Percentiles rank a stretch among this genome's conserved stretches.
These are phyloP conservation scores for Drosophila macrothrix DNA, from an alignment of 2,888 invertebrate genomes.

Conservation along the genomic window DNA sequence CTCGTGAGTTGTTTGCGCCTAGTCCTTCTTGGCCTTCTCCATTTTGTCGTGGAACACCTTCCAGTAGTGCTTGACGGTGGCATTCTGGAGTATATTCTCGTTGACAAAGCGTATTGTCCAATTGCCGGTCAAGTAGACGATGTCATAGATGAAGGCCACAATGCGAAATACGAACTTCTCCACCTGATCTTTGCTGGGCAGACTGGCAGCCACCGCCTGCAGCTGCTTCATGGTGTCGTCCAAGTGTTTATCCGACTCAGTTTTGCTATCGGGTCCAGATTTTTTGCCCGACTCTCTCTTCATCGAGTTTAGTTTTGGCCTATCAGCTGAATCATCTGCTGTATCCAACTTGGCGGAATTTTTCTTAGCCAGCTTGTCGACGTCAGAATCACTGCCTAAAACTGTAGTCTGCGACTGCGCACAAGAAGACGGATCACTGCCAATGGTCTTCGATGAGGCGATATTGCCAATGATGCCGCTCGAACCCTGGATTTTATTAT, in stretches of 20 bases:
- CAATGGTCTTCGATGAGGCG: slow-evolving; percentile 4
- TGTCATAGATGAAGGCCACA: slow-evolving; percentile 79
- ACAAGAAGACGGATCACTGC: slow-evolving; percentile 2
- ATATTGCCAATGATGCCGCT: slow-evolving; percentile 34
- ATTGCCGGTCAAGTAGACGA: slow-evolving; percentile 56
- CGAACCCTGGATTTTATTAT: slow-evolving; percentile 29
- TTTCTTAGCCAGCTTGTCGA: slow-evolving; percentile 9
- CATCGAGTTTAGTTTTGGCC: background rate
- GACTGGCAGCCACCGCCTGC: slow-evolving; percentile 50
- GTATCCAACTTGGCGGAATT: slow-evolving; percentile 5
- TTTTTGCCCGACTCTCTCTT: background rate
- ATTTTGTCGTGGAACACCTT: slow-evolving; percentile 78
- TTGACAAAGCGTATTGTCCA: slow-evolving; percentile 62
- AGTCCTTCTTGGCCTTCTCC: slow-evolving; percentile 76
- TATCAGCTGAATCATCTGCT: slow-evolving; percentile 7
- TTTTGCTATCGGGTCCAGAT: background rate
- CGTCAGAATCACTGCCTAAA: slow-evolving; percentile 6
- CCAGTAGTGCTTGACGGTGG: slow-evolving; percentile 68
- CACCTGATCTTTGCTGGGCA: slow-evolving; percentile 79
- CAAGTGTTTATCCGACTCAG: slow-evolving; percentile 4
- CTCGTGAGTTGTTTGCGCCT: slow-evolving; percentile 5
- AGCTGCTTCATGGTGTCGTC: slow-evolving; percentile 57
- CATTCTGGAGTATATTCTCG: slow-evolving; percentile 65
- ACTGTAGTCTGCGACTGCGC: slow-evolving; percentile 22
- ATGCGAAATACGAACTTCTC: slow-evolving; percentile 80